These are phyloP conservation scores for Pyrrhosoma nymphula DNA, from an alignment of 2,888 invertebrate species.

Conservation along the genomic window DNA sequence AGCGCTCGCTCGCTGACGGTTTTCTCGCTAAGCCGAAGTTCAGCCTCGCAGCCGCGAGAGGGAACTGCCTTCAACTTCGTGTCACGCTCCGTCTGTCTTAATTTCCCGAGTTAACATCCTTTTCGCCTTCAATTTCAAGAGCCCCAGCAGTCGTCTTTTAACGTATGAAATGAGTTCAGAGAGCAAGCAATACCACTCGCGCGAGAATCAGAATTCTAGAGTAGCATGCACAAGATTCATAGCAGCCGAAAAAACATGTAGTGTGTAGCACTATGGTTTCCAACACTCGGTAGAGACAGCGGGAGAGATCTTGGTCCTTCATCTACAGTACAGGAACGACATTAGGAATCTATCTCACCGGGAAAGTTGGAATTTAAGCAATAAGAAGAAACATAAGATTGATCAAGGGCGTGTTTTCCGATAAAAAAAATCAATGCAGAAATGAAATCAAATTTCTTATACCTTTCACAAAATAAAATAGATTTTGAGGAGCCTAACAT, in stretches of 20 bases:
- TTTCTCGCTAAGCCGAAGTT: neutral
- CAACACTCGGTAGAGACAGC: too few relatives aligned
- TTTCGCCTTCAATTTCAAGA: neutral
- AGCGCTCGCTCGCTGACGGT: neutral
- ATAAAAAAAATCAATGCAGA: too few relatives aligned
- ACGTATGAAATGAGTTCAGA: neutral
- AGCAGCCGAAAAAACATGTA: neutral
- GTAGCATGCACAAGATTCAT: neutral
- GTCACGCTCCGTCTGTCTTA: slow-evolving; percentile 3
- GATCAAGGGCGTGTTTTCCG: too few relatives aligned
- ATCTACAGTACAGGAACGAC: too few relatives aligned
- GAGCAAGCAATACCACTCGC: neutral
- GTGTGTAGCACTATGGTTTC: too few relatives aligned
- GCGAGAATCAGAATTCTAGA: neutral
- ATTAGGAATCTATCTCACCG: too few relatives aligned
- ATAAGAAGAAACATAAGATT: too few relatives aligned
- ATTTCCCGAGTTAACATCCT: neutral
- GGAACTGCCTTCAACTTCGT: neutral
- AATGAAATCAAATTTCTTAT: too few relatives aligned
- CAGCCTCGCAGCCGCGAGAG: neutral
- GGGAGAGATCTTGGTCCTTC: too few relatives aligned
- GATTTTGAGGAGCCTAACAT: too few relatives aligned
- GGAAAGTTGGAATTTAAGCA: too few relatives aligned
- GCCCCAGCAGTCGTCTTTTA: neutral
- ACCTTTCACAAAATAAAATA: too few relatives aligned